phyloP scores from a whole-genome alignment of 2,797 vertebrate species.

The Enteromius mattozi region DNA sequence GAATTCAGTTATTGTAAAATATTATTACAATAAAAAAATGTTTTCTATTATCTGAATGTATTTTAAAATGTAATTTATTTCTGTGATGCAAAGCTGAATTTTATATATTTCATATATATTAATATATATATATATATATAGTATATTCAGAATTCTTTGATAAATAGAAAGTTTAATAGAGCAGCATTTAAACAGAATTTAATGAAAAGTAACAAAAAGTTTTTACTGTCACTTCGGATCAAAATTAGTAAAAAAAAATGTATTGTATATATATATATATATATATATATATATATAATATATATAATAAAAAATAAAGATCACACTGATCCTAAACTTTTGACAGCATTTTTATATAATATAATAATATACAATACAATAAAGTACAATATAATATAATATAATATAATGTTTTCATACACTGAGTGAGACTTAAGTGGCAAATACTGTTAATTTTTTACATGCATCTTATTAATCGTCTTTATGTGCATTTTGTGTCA shows the following conservation, averaged over 20 bases:
- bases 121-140: not conserved
- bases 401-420: not conserved
- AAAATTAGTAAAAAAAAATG: too few species aligned
- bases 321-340: not conserved
- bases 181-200: not conserved
- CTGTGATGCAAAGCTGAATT: not conserved
- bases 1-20: not conserved
- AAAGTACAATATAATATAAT: not conserved
- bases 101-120: not conserved
- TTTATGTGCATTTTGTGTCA: conserved; percentile 10
- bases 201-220: not conserved
- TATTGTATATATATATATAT: too few species aligned
- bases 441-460: not conserved
- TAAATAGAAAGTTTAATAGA: not conserved
- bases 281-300: too few species aligned
- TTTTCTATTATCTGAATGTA: not conserved
- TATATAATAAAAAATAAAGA: not conserved
- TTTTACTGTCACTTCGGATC: not conserved
- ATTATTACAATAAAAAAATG: not conserved
- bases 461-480: not conserved
- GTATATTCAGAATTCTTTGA: not conserved
- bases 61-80: not conserved
- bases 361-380: too few species aligned
- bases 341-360: too few species aligned
- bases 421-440: not conserved